phyloP scores from a whole-genome alignment of 2,113 vertebrate species.

The Ardeotis arabs region DNA sequence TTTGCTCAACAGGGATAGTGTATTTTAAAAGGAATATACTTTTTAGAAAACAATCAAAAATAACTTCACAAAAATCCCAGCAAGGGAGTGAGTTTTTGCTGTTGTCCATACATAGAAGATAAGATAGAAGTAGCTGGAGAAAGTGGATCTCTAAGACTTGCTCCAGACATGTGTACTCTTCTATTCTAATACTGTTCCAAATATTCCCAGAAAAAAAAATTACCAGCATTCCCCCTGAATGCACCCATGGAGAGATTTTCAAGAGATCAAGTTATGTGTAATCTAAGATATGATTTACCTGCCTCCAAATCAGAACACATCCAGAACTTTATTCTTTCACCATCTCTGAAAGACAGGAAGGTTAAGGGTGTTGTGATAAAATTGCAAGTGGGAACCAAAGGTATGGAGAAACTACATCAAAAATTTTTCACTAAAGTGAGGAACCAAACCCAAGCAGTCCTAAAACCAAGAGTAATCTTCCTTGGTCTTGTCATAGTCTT shows the following conservation, averaged over 20 bases:
- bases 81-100: neutral
- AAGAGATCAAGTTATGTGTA: neutral
- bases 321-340: neutral
- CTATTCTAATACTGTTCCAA: neutral
- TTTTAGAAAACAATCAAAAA: neutral
- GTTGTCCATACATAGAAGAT: neutral
- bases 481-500: neutral
- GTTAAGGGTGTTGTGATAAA: neutral
- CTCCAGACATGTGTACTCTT: neutral
- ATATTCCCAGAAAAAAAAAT: neutral
- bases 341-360: neutral
- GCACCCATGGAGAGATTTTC: neutral
- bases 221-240: fast-evolving
- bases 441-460: neutral
- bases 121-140: neutral
- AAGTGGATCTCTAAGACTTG: neutral
- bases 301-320: neutral
- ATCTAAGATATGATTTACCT: neutral
- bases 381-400: neutral
- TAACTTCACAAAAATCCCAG: neutral
- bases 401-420: neutral
- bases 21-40: neutral
- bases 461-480: neutral
- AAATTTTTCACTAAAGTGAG: neutral
- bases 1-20: neutral